These are phyloP conservation scores for Chrysocyon brachyurus DNA, from an alignment of 2,797 vertebrate species.

Conservation along the genomic window DNA sequence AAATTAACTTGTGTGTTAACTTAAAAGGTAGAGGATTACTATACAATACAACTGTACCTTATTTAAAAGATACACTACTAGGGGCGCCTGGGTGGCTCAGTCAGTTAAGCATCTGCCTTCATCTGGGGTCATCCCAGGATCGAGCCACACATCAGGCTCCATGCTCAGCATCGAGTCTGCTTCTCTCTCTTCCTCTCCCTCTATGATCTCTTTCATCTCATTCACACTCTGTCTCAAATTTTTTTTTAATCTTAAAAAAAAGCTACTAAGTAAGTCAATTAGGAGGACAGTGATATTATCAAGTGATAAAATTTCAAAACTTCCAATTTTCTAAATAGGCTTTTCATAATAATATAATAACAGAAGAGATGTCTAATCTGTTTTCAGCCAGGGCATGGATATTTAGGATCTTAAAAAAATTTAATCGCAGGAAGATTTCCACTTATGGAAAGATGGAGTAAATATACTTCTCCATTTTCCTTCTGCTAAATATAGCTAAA, in stretches of 20 bases:
- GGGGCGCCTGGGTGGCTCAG: no score
- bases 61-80: neutral
- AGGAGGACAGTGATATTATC: neutral
- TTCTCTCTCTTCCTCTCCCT: no score
- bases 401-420: neutral
- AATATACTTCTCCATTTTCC: neutral
- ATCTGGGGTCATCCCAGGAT: no score
- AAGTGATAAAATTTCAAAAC: neutral
- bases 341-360: neutral
- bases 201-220: no score
- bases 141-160: no score
- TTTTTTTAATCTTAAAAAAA: neutral
- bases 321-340: slow-evolving; percentile 14
- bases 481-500: neutral
- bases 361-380: neutral
- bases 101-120: no score
- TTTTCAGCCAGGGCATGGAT: neutral
- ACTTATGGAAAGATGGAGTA: neutral
- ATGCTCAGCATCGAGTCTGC: no score
- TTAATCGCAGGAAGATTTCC: neutral
- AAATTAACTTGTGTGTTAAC: neutral
- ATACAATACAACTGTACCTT: neutral
- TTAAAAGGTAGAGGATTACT: neutral
- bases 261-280: neutral
- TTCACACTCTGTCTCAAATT: no score